Evolutionary conservation across 2,888 invertebrate species (phyloP), one percentile per base, ranked within the genome.

Genomic region (Alloscopus bannaensis): DNA sequence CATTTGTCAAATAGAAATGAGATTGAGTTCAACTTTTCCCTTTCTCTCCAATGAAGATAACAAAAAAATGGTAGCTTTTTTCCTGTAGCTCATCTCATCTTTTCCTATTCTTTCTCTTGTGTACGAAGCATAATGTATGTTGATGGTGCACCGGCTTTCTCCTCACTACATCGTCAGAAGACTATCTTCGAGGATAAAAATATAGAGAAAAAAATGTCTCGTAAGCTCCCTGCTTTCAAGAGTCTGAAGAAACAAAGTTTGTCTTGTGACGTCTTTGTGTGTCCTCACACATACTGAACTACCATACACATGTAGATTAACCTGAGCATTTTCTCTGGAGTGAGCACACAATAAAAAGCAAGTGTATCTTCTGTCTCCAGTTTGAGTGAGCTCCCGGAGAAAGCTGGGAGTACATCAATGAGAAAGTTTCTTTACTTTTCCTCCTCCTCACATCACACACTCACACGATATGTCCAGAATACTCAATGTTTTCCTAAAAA

Each of bases 1-100:
- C 81, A 85, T 85, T 85, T 85, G 85, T 84, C 83, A 83, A 76
- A 83, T 81, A 83, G 81, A 81, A 84, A 84, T 83, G 81, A 81
- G 83, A 84, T 82, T 83, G 80, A 75, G 79, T 69, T 76, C 82
- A 83, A 81, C 79, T 81, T 84, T 83, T 70, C 60, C 68, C 36
- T 50, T 50, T 52, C 62, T 64, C 28, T 40, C 59, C 50, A 29
- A 28, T 45, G 22, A 40, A n/a, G n/a, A 64, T 22, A 40, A 40
- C 24, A 28, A 36, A 26, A 26, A 6, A 59, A 57, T 13, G 8
- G 36, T 8, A 42, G 40, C 26, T 40, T 65, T 36, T 20, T 40
- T 45, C n/a, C 26, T 65, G 11, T 40, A 45, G 8, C 4, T 69
- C 28, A 24, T 59, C 18, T 55, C 50, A 11, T 31, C 22, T 55